Evolutionary conservation across 2,888 invertebrate species (phyloP).

Genomic region (Drosophila subquinaria): DNA sequence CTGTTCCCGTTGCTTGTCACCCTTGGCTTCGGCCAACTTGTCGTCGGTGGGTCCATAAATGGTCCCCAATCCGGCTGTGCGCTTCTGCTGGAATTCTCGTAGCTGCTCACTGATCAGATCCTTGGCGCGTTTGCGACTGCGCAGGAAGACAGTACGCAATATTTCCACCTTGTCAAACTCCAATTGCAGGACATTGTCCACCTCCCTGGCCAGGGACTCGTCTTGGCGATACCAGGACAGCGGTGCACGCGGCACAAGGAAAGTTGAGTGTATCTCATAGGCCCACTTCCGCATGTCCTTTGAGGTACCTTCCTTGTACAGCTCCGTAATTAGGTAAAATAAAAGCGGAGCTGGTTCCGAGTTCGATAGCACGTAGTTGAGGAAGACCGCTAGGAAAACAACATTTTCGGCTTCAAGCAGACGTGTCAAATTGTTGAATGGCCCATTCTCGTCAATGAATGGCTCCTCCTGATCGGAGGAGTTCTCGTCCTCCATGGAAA

Average conservation of each 20-base stretch:
- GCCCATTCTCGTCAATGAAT: conserved; percentile 93
- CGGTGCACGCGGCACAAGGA: conserved; percentile 93
- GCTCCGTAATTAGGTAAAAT: conserved; percentile 95
- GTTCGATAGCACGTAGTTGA: conserved; percentile 95
- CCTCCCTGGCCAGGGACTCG: conserved; percentile 95
- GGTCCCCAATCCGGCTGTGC: conserved; percentile 94
- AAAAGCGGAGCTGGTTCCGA: conserved; percentile 90
- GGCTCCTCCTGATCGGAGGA: conserved; percentile 93
- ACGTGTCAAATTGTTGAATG: conserved; percentile 94
- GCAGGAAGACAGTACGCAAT: conserved; percentile 94
- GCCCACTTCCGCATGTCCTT: conserved; percentile 99
- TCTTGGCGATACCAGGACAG: conserved; percentile 85
- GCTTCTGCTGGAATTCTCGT: conserved; percentile 90
- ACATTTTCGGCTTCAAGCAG: conserved; percentile 91
- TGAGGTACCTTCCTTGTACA: conserved; percentile 93
- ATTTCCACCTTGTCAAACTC: conserved; percentile 96
- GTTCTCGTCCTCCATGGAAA: conserved; percentile 98
- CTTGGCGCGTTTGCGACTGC: conserved; percentile 90
- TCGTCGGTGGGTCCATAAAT: conserved; percentile 95
- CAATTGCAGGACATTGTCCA: conserved; percentile 93
- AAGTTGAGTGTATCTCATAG: conserved; percentile 99
- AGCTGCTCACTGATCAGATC: conserved; percentile 85
- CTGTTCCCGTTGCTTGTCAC: conserved; percentile 91
- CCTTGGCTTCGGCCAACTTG: conserved; percentile 91
- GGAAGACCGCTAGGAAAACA: conserved; percentile 96